Evolutionary conservation across 2,797 vertebrate genomes (phyloP).

Genomic region (Eulemur coronatus): DNA sequence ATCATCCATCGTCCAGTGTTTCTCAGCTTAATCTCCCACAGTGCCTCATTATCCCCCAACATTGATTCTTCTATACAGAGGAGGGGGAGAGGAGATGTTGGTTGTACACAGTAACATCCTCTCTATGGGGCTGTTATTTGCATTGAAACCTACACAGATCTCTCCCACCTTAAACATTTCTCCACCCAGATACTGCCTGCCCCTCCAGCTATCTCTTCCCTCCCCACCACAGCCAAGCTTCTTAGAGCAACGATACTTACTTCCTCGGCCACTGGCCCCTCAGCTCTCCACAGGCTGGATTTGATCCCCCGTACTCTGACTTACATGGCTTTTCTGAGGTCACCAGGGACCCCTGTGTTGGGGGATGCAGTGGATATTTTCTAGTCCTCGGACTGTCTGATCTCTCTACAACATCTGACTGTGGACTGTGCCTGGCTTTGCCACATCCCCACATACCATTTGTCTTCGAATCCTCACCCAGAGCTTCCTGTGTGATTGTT

Average conservation of each 20-base stretch:
- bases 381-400: not conserved
- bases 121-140: not conserved
- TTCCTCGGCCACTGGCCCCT: not conserved
- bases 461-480: not conserved
- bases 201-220: not conserved
- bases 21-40: not conserved
- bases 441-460: not conserved
- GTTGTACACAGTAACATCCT: not conserved
- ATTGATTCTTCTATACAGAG: not conserved
- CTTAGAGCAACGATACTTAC: not conserved
- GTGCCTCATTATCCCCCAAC: not conserved
- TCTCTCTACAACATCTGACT: not conserved
- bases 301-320: not conserved
- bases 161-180: constrained; percentile 1
- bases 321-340: not conserved
- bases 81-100: not conserved
- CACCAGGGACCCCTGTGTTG: not conserved
- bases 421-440: not conserved
- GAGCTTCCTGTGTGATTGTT: not conserved
- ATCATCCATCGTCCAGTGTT: not conserved
- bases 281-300: not conserved
- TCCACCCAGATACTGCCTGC: not conserved
- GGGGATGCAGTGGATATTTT: not conserved
- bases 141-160: not conserved
- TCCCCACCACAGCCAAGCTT: not conserved